Percentiles rank a stretch among this genome's conserved stretches.
Conservation (phyloP, 2,888 invertebrate genomes). For the Sphaerophoria taeniata region DNA sequence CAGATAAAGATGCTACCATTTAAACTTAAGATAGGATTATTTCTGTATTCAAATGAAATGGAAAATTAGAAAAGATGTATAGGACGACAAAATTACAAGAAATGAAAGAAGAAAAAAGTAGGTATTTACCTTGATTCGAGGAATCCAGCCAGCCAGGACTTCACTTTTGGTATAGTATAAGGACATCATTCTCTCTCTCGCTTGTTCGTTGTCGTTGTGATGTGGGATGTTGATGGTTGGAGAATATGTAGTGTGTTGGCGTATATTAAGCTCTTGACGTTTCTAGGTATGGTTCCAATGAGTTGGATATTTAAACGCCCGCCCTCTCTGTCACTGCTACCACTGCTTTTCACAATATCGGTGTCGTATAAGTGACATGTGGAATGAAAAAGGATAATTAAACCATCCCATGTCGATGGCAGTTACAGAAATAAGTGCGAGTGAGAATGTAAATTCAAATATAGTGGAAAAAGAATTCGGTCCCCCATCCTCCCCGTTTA, state of each 20-base stretch:
- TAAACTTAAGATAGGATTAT: slow-evolving; percentile 74
- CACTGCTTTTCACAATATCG: not conserved
- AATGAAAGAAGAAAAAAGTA: slow-evolving; percentile 34
- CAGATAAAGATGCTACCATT: slow-evolving; percentile 75
- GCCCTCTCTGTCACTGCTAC: not conserved
- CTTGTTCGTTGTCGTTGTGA: slow-evolving; percentile 1
- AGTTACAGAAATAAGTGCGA: slow-evolving; percentile 43
- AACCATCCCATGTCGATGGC: slow-evolving; percentile 68
- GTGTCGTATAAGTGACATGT: slow-evolving; percentile 66
- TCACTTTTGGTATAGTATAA: not conserved
- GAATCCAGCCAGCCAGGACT: slow-evolving; percentile 61
- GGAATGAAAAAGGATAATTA: slow-evolving; percentile 73
- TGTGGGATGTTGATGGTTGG: not conserved
- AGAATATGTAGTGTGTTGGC: slow-evolving; percentile 23
- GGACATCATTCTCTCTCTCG: slow-evolving; percentile 44
- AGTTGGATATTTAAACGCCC: slow-evolving; percentile 20
- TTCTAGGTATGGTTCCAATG: slow-evolving; percentile 13
- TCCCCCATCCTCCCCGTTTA: slow-evolving; percentile 1
- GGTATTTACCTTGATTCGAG: slow-evolving; percentile 74
- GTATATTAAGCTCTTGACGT: slow-evolving; percentile 62
- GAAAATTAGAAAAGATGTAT: slow-evolving; percentile 74
- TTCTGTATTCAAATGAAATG: slow-evolving; percentile 75
- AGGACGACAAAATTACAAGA: slow-evolving; percentile 66
- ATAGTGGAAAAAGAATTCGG: slow-evolving; percentile 64
- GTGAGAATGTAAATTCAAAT: slow-evolving; percentile 49